A percentile compares a stretch with the other conserved stretches of the same genome.
These are phyloP conservation scores for Spisula solida DNA, from an alignment of 2,888 invertebrate species.

Conservation along the genomic window DNA sequence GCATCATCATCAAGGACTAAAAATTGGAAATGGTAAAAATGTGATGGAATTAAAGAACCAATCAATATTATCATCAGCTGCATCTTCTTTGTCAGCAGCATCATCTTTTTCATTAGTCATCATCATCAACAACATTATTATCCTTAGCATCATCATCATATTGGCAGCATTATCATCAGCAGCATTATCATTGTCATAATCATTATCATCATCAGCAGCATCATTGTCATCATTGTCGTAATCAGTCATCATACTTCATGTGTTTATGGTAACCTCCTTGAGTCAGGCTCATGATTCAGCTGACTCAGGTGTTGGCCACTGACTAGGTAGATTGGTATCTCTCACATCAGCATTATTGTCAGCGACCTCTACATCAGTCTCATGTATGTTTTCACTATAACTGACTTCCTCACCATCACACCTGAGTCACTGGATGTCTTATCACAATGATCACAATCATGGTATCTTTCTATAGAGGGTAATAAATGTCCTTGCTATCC, in stretches of 20 bases:
- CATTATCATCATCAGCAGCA: slow-evolving; percentile 22
- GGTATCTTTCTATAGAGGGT: not conserved
- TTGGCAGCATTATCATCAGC: too few relatives aligned
- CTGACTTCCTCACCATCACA: not conserved
- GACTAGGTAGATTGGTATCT: not conserved
- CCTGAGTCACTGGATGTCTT: not conserved
- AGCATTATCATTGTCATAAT: not conserved
- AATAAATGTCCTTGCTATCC: not conserved
- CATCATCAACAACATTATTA: not conserved
- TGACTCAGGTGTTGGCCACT: too few relatives aligned
- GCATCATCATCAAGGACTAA: slow-evolving; percentile 17
- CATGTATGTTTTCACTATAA: slow-evolving; percentile 2
- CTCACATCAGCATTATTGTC: slow-evolving; percentile 23
- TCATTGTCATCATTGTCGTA: not conserved
- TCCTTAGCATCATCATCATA: not conserved
- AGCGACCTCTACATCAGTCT: not conserved
- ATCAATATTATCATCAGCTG: too few relatives aligned
- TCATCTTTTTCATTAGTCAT: not conserved
- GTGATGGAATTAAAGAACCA: too few relatives aligned
- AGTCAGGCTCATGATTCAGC: too few relatives aligned
- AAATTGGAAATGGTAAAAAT: too few relatives aligned
- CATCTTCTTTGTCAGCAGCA: not conserved
- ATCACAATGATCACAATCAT: not conserved
- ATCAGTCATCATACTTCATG: not conserved
- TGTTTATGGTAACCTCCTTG: too few relatives aligned